phyloP scores from a whole-genome alignment of 2,888 invertebrate species.

The Pteria penguin region DNA sequence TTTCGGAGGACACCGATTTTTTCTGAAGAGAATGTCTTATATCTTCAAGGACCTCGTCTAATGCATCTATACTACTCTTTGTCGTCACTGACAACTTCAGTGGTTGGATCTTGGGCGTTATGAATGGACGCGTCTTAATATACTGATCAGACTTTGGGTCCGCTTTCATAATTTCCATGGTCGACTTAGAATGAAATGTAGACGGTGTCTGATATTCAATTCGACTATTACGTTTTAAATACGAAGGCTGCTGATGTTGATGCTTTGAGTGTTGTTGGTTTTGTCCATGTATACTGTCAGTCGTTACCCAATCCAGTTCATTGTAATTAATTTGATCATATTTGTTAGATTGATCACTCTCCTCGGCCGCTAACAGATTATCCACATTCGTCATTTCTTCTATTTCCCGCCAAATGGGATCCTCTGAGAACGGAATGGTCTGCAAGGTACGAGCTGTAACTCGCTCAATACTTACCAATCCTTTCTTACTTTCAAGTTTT shows the following conservation, averaged over 20 bases:
- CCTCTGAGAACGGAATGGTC: conserved; percentile 75
- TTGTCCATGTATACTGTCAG: too few relatives aligned
- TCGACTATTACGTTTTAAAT: neutral
- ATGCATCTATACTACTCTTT: conserved; percentile 65
- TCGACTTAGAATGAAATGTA: conserved; percentile 26
- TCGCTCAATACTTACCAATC: conserved; percentile 71
- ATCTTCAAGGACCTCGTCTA: conserved; percentile 74
- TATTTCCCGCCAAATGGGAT: conserved; percentile 75
- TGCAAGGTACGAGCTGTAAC: conserved; percentile 73
- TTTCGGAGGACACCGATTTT: conserved; percentile 44
- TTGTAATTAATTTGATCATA: neutral
- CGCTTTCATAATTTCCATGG: conserved; percentile 33
- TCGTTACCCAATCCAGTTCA: neutral
- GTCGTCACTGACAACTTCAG: conserved; percentile 58
- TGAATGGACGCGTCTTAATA: conserved; percentile 52
- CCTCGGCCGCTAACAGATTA: conserved; percentile 15
- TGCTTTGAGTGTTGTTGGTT: neutral
- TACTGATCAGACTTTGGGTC: conserved; percentile 12
- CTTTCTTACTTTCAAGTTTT: conserved; percentile 69
- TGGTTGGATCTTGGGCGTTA: conserved; percentile 69
- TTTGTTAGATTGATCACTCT: neutral
- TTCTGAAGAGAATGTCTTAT: conserved; percentile 68
- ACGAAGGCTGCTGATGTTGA: conserved; percentile 5
- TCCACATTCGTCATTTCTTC: conserved; percentile 73
- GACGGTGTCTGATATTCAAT: too few relatives aligned